Evolutionary conservation across 2,888 invertebrate species (phyloP).

Genomic region (Drosophila ezoana): DNA sequence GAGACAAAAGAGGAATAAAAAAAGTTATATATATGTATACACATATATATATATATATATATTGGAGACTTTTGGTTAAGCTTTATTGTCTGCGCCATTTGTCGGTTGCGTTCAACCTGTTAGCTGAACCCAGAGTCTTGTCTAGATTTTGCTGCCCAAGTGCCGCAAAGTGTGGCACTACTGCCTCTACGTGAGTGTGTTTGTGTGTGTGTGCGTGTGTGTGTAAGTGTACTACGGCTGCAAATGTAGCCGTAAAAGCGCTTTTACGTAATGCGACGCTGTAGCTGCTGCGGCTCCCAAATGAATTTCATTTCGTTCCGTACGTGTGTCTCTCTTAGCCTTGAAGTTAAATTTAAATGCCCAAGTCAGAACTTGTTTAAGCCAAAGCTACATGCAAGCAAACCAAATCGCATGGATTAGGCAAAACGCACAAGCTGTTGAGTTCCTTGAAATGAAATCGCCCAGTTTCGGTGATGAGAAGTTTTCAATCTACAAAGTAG

Average conservation of each 20-base stretch:
- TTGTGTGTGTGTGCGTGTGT: slow-evolving; percentile 8
- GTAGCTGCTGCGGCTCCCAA: slow-evolving; percentile 61
- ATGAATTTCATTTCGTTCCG: slow-evolving; percentile 63
- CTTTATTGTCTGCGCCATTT: slow-evolving; percentile 70
- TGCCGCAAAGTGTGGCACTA: slow-evolving; percentile 40
- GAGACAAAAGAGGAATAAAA: slow-evolving; percentile 24
- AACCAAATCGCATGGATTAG: slow-evolving; percentile 49
- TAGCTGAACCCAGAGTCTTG: slow-evolving; percentile 49
- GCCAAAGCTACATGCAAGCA: slow-evolving; percentile 44
- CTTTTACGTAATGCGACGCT: slow-evolving; percentile 73
- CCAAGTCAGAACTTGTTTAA: slow-evolving; percentile 47
- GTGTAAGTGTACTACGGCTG: slow-evolving; percentile 16
- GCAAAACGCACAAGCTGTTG: slow-evolving; percentile 14
- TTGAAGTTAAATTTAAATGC: slow-evolving; percentile 67
- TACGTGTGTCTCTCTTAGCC: slow-evolving; percentile 57
- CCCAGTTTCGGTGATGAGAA: background rate
- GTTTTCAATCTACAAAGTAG: background rate
- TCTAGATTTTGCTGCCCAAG: slow-evolving; percentile 44
- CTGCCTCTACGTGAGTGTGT: slow-evolving; percentile 20
- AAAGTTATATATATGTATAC: no score
- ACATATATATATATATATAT: slow-evolving; percentile 6
- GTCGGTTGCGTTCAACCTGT: slow-evolving; percentile 67
- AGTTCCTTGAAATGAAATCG: slow-evolving; percentile 34
- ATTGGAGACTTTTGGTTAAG: slow-evolving; percentile 44
- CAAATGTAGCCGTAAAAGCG: slow-evolving; percentile 72